A percentile compares a stretch with the other conserved stretches of the same genome.
Conservation (phyloP, 2,797 vertebrate genomes). For the Muscicapa striata region DNA sequence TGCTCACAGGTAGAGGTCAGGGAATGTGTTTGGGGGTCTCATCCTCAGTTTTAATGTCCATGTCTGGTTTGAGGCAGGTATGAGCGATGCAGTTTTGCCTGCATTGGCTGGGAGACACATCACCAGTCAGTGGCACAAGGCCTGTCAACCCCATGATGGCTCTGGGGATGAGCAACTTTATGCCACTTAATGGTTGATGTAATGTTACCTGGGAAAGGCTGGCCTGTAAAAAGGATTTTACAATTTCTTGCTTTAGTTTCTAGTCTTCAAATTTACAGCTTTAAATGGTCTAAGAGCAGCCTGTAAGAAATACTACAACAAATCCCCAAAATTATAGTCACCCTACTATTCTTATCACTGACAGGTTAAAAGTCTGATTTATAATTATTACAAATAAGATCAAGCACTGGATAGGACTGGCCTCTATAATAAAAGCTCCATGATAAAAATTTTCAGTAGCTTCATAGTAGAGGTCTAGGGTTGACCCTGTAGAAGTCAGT, state of each 20-base stretch:
- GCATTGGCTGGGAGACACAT: background rate
- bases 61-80: background rate
- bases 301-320: background rate
- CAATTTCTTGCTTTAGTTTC: background rate
- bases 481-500: background rate
- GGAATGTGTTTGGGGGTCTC: accelerated
- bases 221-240: background rate
- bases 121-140: background rate
- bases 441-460: background rate
- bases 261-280: background rate
- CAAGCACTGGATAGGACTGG: background rate
- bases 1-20: background rate
- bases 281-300: background rate
- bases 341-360: background rate
- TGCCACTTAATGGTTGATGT: background rate
- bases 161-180: background rate
- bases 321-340: background rate
- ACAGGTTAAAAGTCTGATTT: background rate
- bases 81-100: background rate
- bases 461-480: background rate
- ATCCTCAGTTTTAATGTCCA: background rate
- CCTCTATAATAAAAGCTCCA: background rate
- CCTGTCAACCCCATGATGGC: background rate
- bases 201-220: background rate
- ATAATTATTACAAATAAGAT: background rate